Conservation (phyloP, 2,113 vertebrate species). For the Thamnophis sirtalis region DNA sequence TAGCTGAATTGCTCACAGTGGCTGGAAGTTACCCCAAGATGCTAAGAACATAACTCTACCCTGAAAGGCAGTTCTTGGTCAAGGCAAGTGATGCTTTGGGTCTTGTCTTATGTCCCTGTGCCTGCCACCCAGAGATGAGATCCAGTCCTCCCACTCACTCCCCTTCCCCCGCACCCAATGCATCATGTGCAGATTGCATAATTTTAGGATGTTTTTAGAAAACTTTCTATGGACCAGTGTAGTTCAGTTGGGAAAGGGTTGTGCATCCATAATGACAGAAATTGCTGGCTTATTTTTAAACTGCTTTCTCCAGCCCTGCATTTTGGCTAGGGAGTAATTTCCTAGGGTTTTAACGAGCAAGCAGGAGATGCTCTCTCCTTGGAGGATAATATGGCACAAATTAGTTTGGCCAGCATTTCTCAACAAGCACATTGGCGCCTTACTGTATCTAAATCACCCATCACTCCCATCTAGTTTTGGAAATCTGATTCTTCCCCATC, state of each 20-base stretch:
- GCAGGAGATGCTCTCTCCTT: constrained; percentile 38
- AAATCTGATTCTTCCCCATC: too few relatives aligned
- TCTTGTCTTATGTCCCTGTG: background rate
- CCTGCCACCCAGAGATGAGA: background rate
- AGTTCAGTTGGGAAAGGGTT: background rate
- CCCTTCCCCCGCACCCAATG: background rate
- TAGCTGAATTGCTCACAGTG: background rate
- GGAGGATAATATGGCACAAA: constrained; percentile 55
- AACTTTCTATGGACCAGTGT: too few relatives aligned
- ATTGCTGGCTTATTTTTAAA: constrained; percentile 24
- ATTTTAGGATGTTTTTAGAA: background rate
- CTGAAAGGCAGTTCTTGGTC: background rate
- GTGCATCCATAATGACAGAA: background rate
- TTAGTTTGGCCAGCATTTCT: constrained; percentile 54
- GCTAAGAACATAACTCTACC: background rate
- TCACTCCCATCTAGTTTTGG: too few relatives aligned
- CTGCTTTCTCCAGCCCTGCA: background rate
- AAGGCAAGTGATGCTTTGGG: background rate
- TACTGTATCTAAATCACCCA: constrained; percentile 12
- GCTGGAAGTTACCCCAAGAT: background rate
- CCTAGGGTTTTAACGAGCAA: constrained; percentile 58
- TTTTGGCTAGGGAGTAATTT: constrained; percentile 47
- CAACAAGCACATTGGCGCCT: constrained; percentile 30
- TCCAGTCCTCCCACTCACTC: background rate
- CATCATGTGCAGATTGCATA: background rate